phyloP scores from a whole-genome alignment of 2,113 vertebrate species.

The Prunella himalayana region DNA sequence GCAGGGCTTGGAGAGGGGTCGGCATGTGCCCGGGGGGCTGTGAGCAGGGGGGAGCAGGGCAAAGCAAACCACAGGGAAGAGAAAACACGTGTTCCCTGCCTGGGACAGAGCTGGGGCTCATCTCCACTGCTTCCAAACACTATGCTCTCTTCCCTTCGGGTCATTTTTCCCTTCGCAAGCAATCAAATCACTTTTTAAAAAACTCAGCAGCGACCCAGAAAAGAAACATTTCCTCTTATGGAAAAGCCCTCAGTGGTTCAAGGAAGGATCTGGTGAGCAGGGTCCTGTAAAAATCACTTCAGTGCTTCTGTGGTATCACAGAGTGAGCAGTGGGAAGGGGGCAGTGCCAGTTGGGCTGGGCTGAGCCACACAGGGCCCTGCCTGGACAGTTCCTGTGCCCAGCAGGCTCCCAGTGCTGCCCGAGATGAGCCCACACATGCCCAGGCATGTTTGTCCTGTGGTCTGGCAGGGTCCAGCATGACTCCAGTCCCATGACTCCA shows the following conservation, averaged over 20 bases:
- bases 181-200: slow-evolving; percentile 41
- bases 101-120: background rate
- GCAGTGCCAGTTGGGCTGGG: background rate
- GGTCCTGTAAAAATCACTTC: background rate
- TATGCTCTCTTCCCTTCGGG: background rate
- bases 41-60: fast-evolving
- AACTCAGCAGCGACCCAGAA: slow-evolving; percentile 40
- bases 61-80: background rate
- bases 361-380: background rate
- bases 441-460: fast-evolving
- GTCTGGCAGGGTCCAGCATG: background rate
- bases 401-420: background rate
- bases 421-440: fast-evolving
- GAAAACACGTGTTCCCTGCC: slow-evolving; percentile 14
- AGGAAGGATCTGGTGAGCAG: background rate
- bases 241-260: slow-evolving; percentile 14
- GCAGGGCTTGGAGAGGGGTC: background rate
- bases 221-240: slow-evolving; percentile 58
- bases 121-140: background rate
- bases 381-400: fast-evolving
- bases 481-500: background rate
- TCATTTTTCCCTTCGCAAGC: slow-evolving; percentile 12
- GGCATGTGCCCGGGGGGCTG: fast-evolving
- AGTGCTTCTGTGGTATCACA: background rate
- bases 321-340: fast-evolving